Evolutionary conservation across 1,140 invertebrate species (phyloP).

Genomic region (Ylistrum balloti): DNA sequence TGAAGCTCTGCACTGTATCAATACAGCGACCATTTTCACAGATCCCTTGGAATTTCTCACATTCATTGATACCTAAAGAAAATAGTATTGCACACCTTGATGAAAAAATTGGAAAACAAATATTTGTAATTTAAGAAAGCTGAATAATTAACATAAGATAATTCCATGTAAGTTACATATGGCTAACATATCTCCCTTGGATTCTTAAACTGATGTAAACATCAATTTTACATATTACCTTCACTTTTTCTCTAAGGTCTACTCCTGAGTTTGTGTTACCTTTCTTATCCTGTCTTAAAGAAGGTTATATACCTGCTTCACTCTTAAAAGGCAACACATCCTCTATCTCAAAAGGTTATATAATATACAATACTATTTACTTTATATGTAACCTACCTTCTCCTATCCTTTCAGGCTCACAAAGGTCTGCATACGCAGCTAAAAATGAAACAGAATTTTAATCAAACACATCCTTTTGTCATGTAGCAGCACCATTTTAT

Average conservation of each 20-base stretch:
- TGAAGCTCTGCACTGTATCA: constrained; percentile 88
- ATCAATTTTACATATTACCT: too few relatives aligned
- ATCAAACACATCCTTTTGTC: not conserved
- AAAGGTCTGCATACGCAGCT: constrained; percentile 78
- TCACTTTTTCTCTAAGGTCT: too few relatives aligned
- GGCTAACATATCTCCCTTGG: too few relatives aligned
- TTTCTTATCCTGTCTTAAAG: too few relatives aligned
- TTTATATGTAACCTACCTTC: constrained; percentile 51
- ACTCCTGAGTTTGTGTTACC: too few relatives aligned
- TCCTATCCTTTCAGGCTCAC: constrained; percentile 72
- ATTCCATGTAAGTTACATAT: too few relatives aligned
- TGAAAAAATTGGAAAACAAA: not conserved
- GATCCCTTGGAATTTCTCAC: constrained; percentile 87
- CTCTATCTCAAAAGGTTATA: too few relatives aligned
- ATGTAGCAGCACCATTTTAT: too few relatives aligned
- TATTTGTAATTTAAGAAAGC: not conserved
- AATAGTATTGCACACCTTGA: not conserved
- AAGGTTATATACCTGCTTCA: too few relatives aligned
- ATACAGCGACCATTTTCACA: constrained; percentile 89
- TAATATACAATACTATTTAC: too few relatives aligned
- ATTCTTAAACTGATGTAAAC: not conserved
- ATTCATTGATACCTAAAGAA: constrained; percentile 87
- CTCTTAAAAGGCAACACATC: too few relatives aligned
- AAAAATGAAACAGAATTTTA: constrained; percentile 53
- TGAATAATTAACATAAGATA: not conserved